Conservation (phyloP, 2,797 vertebrate genomes). For the Chelmon rostratus region DNA sequence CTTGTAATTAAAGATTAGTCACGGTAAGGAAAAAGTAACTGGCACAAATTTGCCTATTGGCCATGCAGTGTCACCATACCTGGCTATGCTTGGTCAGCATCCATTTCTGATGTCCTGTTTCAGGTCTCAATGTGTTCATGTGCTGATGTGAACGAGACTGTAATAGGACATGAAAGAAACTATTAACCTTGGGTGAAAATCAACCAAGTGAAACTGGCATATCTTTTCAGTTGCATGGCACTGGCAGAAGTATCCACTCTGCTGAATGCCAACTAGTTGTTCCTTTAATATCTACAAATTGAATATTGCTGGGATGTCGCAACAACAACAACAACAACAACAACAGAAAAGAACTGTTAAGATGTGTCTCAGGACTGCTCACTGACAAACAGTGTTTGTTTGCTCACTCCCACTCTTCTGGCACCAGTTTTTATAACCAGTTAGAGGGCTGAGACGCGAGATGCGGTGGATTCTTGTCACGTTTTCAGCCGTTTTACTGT, state of each 20-base stretch:
- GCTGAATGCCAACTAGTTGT: constrained; percentile 5
- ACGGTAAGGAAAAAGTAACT: no score
- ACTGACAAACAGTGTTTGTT: constrained; percentile 23
- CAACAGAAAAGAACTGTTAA: neutral
- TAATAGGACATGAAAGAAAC: constrained; percentile 23
- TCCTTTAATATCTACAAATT: constrained; percentile 31
- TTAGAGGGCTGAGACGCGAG: neutral
- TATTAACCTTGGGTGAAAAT: constrained; percentile 34
- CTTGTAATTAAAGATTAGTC: neutral
- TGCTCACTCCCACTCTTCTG: constrained; percentile 35
- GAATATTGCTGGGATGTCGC: constrained; percentile 20
- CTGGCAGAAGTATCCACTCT: constrained; percentile 5
- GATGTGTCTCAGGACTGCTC: constrained; percentile 22
- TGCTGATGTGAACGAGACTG: neutral
- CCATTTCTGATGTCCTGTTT: neutral
- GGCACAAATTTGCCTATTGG: neutral
- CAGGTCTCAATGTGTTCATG: constrained; percentile 3
- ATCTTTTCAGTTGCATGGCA: neutral
- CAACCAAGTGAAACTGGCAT: neutral
- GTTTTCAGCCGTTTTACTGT: constrained; percentile 1
- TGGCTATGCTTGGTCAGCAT: neutral
- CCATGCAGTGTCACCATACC: neutral
- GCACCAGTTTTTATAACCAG: constrained; percentile 10
- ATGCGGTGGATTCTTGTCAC: constrained; percentile 7
- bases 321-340: constrained; percentile 13